A percentile compares a stretch with the other conserved stretches of the same genome.
These are phyloP conservation scores for Drosophila colorata DNA, from an alignment of 2,888 invertebrate species.

Conservation along the genomic window DNA sequence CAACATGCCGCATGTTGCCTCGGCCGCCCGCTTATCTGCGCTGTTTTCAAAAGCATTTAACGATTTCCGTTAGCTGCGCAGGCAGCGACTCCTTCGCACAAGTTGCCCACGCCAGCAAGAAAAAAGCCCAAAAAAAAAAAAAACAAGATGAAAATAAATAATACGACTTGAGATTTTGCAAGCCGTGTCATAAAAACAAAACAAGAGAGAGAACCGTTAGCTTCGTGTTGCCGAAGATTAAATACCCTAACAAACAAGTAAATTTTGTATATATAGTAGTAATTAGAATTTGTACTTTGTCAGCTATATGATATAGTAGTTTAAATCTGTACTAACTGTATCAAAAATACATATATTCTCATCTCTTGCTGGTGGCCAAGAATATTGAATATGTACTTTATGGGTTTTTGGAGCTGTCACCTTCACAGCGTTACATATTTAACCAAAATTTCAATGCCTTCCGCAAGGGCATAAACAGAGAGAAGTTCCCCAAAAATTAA, in stretches of 20 bases:
- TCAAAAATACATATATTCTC: no score
- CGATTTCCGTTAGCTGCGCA: slow-evolving; percentile 69
- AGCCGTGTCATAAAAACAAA: slow-evolving; percentile 22
- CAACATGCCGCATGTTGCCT: slow-evolving; percentile 41
- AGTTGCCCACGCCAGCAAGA: slow-evolving; percentile 55
- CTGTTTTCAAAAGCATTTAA: slow-evolving; percentile 55
- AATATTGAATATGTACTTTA: background rate
- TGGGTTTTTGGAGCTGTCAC: background rate
- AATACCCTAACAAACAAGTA: slow-evolving; percentile 4
- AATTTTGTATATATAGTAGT: no score
- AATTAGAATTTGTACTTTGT: no score
- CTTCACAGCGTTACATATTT: no score
- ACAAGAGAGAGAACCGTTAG: background rate
- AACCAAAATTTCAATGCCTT: background rate
- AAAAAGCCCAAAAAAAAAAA: slow-evolving; percentile 13
- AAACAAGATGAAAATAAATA: slow-evolving; percentile 19
- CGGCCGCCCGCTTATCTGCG: slow-evolving; percentile 32
- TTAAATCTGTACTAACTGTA: no score
- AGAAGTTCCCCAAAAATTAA: slow-evolving; percentile 21
- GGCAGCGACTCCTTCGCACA: slow-evolving; percentile 54
- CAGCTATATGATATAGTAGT: no score
- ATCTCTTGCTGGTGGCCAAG: no score
- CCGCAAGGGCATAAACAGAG: slow-evolving; percentile 7
- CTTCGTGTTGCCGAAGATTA: background rate
- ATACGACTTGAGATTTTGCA: slow-evolving; percentile 40